Evolutionary conservation across 2,797 vertebrate species (phyloP).

Genomic region (Artibeus lituratus): DNA sequence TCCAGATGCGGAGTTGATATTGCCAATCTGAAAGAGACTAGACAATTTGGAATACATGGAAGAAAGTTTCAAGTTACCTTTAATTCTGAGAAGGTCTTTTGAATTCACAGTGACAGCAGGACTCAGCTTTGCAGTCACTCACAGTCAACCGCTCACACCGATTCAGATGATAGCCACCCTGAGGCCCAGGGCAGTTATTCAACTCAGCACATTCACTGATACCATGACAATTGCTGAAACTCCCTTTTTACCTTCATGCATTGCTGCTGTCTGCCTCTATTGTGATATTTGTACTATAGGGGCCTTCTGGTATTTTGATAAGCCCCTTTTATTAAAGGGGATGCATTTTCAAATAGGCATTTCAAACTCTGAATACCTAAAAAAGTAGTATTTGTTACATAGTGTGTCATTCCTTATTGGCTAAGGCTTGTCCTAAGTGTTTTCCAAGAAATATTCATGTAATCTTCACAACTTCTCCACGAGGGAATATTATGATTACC

Average conservation of each 20-base stretch:
- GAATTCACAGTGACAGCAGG: not conserved
- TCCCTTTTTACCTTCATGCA: not conserved
- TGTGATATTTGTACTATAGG: not conserved
- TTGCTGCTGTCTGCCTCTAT: not conserved
- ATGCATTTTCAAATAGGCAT: not conserved
- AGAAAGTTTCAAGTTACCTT: not conserved
- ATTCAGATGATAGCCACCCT: not conserved
- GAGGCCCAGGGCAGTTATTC: not conserved
- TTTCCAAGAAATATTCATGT: not conserved
- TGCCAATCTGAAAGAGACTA: not conserved
- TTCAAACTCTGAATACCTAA: not conserved
- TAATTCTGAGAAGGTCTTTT: not conserved
- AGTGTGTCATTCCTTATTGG: not conserved
- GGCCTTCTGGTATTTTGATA: not conserved
- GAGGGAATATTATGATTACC: not conserved
- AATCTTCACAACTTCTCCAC: not conserved
- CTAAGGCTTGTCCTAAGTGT: not conserved
- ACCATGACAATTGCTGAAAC: not conserved
- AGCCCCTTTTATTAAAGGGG: not conserved
- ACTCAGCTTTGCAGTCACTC: not conserved
- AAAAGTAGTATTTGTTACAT: not conserved
- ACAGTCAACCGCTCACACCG: not conserved
- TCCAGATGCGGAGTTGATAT: slow-evolving; percentile 28
- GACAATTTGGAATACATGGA: not conserved
- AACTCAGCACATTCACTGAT: not conserved